phyloP scores from a whole-genome alignment of 1,140 invertebrate genomes.

The Telenomus remus region DNA sequence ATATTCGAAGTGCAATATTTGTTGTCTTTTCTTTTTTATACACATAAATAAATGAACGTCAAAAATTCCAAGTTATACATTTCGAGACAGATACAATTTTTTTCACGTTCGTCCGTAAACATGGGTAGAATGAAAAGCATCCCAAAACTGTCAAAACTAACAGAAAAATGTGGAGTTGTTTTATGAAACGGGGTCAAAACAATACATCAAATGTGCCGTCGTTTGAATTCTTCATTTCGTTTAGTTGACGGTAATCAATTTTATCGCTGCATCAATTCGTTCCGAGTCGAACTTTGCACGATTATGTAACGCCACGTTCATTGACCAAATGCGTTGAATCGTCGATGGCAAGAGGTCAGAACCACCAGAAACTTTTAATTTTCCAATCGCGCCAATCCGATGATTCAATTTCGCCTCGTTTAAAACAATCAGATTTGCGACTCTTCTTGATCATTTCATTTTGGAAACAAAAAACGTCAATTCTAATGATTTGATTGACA shows the following conservation, averaged over 20 bases:
- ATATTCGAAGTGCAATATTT: no score
- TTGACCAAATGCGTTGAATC: conserved; percentile 33
- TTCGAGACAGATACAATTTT: no score
- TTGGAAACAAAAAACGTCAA: background rate
- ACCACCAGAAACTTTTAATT: conserved; percentile 21
- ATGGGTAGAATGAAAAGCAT: background rate
- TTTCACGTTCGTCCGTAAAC: background rate
- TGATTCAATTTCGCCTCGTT: conserved; percentile 12
- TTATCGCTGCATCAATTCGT: no score
- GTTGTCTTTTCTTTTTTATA: no score
- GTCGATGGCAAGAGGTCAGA: no score
- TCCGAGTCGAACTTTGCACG: background rate
- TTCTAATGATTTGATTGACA: background rate
- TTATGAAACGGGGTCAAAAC: conserved; percentile 10
- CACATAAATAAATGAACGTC: no score
- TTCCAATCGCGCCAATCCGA: conserved; percentile 12
- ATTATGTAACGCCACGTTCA: conserved; percentile 35
- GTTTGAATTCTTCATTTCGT: no score
- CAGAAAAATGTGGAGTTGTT: conserved; percentile 3
- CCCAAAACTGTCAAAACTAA: conserved; percentile 11
- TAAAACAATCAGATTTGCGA: no score
- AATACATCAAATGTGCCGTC: conserved; percentile 9
- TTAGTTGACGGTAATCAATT: no score
- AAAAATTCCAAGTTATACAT: no score
- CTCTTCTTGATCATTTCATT: background rate